phyloP scores from a whole-genome alignment of 2,797 vertebrate genomes.

The Sebastes iracundus region DNA sequence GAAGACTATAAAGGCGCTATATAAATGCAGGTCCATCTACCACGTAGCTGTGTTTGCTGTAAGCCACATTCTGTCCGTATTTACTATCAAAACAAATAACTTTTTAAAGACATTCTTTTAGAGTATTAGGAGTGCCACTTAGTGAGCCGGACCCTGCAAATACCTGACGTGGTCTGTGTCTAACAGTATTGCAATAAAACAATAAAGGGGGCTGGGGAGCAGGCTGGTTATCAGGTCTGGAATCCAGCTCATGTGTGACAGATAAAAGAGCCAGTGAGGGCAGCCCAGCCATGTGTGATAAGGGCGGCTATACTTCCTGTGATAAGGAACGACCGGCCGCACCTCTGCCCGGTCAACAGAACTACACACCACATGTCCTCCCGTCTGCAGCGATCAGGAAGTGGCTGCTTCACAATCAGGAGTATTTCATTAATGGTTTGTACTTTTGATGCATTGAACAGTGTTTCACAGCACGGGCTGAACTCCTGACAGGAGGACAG shows the following conservation, averaged over 20 bases:
- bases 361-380: background rate
- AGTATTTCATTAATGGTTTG: constrained; percentile 15
- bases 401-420: constrained; percentile 9
- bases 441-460: background rate
- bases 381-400: constrained; percentile 31
- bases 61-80: no score
- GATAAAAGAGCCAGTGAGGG: constrained; percentile 71
- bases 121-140: background rate
- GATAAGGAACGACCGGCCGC: constrained; percentile 68
- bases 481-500: background rate
- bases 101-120: background rate
- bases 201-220: constrained; percentile 14
- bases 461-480: background rate
- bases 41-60: no score
- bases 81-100: no score
- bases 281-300: constrained; percentile 70
- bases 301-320: constrained; percentile 72
- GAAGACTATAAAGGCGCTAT: no score
- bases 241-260: constrained; percentile 69
- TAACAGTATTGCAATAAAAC: constrained; percentile 46
- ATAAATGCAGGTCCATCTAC: no score
- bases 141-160: constrained; percentile 3
- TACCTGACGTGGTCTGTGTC: constrained; percentile 10
- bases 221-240: constrained; percentile 49
- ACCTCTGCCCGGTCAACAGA: constrained; percentile 62